These are phyloP conservation scores for Promerops cafer DNA, from an alignment of 2,113 vertebrate genomes.

Conservation along the genomic window DNA sequence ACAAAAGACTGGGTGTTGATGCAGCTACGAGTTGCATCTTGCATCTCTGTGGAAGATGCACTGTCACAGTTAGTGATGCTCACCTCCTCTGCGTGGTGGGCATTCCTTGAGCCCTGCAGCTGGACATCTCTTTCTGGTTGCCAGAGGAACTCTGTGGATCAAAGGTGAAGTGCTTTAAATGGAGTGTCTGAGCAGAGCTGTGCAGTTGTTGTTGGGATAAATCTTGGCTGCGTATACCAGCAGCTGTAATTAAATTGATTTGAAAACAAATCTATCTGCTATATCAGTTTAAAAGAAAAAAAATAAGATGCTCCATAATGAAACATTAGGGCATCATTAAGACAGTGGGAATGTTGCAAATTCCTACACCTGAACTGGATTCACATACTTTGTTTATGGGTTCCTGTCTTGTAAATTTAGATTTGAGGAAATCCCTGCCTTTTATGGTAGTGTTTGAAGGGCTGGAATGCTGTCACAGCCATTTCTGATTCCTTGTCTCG, in stretches of 20 bases:
- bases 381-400: conserved; percentile 1
- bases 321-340: neutral
- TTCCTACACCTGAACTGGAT: conserved; percentile 20
- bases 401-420: conserved; percentile 5
- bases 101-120: neutral
- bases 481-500: conserved; percentile 35
- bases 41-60: rapidly evolving
- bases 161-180: neutral
- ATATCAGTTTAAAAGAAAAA: neutral
- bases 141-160: neutral
- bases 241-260: neutral
- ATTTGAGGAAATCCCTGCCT: conserved; percentile 51
- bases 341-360: neutral
- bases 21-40: neutral
- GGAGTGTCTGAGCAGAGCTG: neutral
- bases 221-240: neutral
- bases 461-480: conserved; percentile 51
- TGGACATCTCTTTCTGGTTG: neutral
- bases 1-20: neutral
- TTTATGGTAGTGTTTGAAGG: conserved; percentile 43
- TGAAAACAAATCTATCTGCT: neutral
- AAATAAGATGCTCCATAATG: neutral
- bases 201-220: neutral
- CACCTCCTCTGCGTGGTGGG: neutral
- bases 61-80: neutral